phyloP scores from a whole-genome alignment of 2,113 vertebrate genomes.

The Xiphophorus couchianus region DNA sequence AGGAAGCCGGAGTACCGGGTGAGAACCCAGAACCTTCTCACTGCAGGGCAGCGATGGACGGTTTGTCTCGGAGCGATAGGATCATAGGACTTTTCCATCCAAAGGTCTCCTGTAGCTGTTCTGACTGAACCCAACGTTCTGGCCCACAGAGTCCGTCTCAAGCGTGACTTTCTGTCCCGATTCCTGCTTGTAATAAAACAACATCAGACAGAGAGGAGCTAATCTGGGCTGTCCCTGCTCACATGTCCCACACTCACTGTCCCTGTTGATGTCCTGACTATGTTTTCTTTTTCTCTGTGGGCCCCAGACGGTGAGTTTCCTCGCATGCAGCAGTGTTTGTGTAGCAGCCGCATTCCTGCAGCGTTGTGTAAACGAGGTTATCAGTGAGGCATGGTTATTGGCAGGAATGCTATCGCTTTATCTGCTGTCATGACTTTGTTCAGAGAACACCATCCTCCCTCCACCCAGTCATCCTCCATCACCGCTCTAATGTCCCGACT shows the following conservation, averaged over 20 bases:
- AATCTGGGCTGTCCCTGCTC: neutral
- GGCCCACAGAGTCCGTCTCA: too few species aligned
- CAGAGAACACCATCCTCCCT: conserved; percentile 26
- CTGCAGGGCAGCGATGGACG: too few species aligned
- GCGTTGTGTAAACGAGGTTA: conserved; percentile 69
- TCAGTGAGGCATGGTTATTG: conserved; percentile 63
- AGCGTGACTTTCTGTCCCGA: too few species aligned
- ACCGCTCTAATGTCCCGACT: neutral
- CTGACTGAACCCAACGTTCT: too few species aligned
- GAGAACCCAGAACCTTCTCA: too few species aligned
- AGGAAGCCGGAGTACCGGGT: too few species aligned
- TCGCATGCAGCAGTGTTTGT: conserved; percentile 66
- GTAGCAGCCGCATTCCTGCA: conserved; percentile 66
- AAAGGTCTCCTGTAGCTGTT: too few species aligned
- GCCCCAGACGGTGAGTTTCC: conserved; percentile 58
- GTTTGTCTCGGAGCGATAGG: too few species aligned
- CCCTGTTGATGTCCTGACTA: conserved; percentile 22
- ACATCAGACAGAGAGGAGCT: neutral
- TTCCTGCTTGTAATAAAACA: neutral
- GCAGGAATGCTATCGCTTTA: conserved; percentile 61
- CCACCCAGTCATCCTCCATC: conserved; percentile 16
- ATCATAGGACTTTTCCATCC: too few species aligned
- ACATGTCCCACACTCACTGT: conserved; percentile 18
- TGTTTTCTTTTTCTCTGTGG: conserved; percentile 36
- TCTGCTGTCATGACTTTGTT: conserved; percentile 52